Conservation (phyloP, 2,888 invertebrate species). For the Pollenia griseotomentosa region DNA sequence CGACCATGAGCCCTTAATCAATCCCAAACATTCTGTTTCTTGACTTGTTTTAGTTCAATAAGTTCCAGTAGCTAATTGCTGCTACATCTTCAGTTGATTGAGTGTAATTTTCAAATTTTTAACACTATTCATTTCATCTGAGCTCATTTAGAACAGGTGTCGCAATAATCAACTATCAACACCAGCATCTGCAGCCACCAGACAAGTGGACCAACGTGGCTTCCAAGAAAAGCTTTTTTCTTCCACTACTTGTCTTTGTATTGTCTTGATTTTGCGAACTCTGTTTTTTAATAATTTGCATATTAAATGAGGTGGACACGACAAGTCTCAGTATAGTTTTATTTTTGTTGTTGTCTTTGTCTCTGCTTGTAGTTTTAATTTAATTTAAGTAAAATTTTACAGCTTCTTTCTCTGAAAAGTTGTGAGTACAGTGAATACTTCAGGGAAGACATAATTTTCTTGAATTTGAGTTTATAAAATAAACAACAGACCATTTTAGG, state of each 20-base stretch:
- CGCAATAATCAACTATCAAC: slow-evolving; percentile 27
- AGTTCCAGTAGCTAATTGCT: slow-evolving; percentile 54
- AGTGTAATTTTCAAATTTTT: slow-evolving; percentile 47
- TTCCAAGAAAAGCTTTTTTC: slow-evolving; percentile 4
- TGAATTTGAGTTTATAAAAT: slow-evolving; percentile 64
- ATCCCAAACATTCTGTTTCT: neutral
- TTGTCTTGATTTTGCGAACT: slow-evolving; percentile 49
- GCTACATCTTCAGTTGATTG: slow-evolving; percentile 44
- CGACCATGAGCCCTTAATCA: neutral
- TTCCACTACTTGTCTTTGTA: slow-evolving; percentile 4
- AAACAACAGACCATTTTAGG: slow-evolving; percentile 49
- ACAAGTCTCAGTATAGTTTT: slow-evolving; percentile 51
- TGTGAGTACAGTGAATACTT: slow-evolving; percentile 35
- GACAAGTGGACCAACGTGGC: neutral
- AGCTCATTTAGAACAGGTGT: slow-evolving; percentile 55
- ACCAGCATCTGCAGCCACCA: slow-evolving; percentile 19
- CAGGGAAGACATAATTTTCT: slow-evolving; percentile 47
- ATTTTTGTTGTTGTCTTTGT: neutral
- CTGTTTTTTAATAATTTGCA: slow-evolving; percentile 70
- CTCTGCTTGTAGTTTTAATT: slow-evolving; percentile 37
- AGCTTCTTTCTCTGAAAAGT: neutral
- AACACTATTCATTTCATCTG: slow-evolving; percentile 43
- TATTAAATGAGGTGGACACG: slow-evolving; percentile 73
- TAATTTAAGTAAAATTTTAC: slow-evolving; percentile 39
- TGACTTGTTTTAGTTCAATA: slow-evolving; percentile 7